Evolutionary conservation across 1,140 invertebrate species (phyloP), one percentile per base, ranked within the genome.

Genomic region (Anagrus nilaparvatae): DNA sequence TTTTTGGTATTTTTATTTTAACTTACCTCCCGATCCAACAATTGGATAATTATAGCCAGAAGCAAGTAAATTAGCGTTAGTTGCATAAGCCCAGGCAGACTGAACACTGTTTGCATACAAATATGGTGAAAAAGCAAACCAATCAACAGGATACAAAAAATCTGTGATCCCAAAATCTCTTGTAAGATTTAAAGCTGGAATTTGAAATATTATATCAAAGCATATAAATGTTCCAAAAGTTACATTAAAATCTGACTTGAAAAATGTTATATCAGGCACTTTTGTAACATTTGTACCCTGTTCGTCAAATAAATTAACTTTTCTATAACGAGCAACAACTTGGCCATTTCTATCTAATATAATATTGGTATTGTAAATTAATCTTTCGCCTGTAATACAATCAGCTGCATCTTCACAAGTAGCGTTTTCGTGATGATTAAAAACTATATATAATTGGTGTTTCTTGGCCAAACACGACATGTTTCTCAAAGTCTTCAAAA

Each of bases 241-340:
- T 0, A 87, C 83, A 4, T 80, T 79, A 52, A 91, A 92, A 58
- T 88, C 84, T 0, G 87, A 90, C 5, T 65, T 61, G 46, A 92
- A 90, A 4, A 61, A 73, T 0, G 68, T 60, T 5, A 20, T 8
- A 9, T 17, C n/a, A 8, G 72, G 58, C 44, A 56, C 46, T 8
- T 52, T 41, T 14, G 78, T 76, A 13, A 53, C 61, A 31, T 73
- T 71, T 9, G 75, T 62, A 4, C 59, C 60, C 0, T 44, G 18
- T 55, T 79, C 82, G 2, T 24, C 39, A 41, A 77, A 85, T 0
- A 87, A 58, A 63, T 88, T 79, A 9, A 72, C 74, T 59, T 91
- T 91, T 14, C 83, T 75, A 54, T 90, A 91, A 29, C 79, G 77
- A 31, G 51, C 59, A 42, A 76, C 67, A n/a, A 77, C 55, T 13